These are phyloP conservation scores for Noctilio leporinus DNA, from an alignment of 2,113 vertebrate genomes.

Conservation along the genomic window DNA sequence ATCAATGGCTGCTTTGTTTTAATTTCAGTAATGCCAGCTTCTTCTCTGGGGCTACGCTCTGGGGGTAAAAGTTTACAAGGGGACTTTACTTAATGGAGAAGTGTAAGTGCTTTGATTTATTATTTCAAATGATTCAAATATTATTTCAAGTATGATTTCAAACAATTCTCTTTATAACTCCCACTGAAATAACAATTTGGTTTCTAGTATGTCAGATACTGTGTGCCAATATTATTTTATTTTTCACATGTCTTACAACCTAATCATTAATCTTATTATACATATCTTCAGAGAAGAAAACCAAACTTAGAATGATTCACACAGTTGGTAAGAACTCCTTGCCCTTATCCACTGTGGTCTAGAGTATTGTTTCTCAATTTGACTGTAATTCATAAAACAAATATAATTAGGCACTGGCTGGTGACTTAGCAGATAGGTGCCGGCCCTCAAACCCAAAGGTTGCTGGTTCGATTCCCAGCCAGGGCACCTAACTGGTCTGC, in stretches of 20 bases:
- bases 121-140: slow-evolving; percentile 30
- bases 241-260: not conserved
- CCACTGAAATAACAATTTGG: not conserved
- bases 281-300: not conserved
- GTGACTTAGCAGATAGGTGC: too few relatives aligned
- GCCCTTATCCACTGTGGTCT: not conserved
- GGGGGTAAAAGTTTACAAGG: not conserved
- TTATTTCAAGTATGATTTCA: slow-evolving; percentile 27
- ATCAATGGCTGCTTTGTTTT: slow-evolving; percentile 47
- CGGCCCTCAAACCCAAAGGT: too few relatives aligned
- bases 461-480: too few relatives aligned
- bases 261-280: not conserved
- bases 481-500: too few relatives aligned
- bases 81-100: not conserved
- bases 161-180: not conserved
- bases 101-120: not conserved
- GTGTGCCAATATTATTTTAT: not conserved
- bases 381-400: not conserved
- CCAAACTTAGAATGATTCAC: not conserved
- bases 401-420: too few relatives aligned
- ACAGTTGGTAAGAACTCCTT: not conserved
- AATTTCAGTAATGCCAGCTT: not conserved
- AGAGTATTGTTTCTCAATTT: not conserved
- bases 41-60: not conserved
- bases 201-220: not conserved